Evolutionary conservation across 2,797 vertebrate genomes (phyloP), one percentile per base, ranked within the genome.

Genomic region (Novumbra hubbsi): DNA sequence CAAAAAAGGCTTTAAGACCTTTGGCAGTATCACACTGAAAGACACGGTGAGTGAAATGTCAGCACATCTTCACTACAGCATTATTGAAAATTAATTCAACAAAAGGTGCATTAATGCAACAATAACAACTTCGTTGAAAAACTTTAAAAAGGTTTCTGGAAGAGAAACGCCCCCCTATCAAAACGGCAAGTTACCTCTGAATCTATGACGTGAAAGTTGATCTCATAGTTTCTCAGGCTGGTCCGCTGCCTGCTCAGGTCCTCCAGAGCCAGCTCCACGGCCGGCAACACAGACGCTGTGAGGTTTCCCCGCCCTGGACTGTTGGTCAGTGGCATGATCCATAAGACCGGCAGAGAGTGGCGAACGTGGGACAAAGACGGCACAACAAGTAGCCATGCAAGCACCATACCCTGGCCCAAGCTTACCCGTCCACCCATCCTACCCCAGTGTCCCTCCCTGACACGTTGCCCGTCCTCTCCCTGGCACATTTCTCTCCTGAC

Each of bases 1-100:
- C 96, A 3, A 96, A 98, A 88, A 98, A 94, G 73, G 93, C 94
- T 93, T 94, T 96, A 80, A 97, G 88, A 16, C 93, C 91, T 80
- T 91, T 88, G 1, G 94, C 93, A 5, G 94, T 92, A 71, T 98
- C 95, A 69, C 96, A 98, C 97, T 98, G 83, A 15, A 70, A 72
- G 71, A 64, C 4, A 55, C 8, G 30, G 30, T 11, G 17, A 48
- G 19, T 27, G 55, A 73, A 15, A 27, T 27, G n/a, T 55, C 27
- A 5, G 16, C 50, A 8, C 50, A 19, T 4, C 17, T 4, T 0
- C 27, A 30, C 28, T 64, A 7, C 62, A 15, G 7, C 32, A 57
- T 14, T 21, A 21, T 21, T 21, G 14, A 45, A 55, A 55, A 55
- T 21, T 7, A 6, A 55, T n/a, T 55, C 19, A 55, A 55, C 52